Evolutionary conservation across 2,888 invertebrate species (phyloP).

Genomic region (Oxycera nigricornis): DNA sequence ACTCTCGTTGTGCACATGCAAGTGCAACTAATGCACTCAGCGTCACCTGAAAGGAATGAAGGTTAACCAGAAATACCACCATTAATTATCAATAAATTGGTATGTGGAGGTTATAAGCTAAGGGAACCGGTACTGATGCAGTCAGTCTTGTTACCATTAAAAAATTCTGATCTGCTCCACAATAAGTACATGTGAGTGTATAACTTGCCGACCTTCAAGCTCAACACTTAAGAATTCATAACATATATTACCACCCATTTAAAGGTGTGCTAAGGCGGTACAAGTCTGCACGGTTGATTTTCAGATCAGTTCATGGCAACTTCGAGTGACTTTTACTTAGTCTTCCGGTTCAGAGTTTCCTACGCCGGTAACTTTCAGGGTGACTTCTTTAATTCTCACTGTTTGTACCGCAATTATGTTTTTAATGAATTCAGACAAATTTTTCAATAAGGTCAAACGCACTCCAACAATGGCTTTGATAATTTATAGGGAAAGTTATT

Average conservation of each 20-base stretch:
- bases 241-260: not conserved
- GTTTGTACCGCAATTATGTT: too few relatives aligned
- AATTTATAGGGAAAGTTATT: too few relatives aligned
- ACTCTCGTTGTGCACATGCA: slow-evolving; percentile 62
- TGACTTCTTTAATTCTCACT: too few relatives aligned
- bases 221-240: slow-evolving; percentile 7
- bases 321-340: not conserved
- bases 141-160: slow-evolving; percentile 2
- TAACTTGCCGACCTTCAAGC: slow-evolving; percentile 21
- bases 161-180: slow-evolving; percentile 7
- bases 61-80: not conserved
- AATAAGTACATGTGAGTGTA: slow-evolving; percentile 6
- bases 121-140: slow-evolving; percentile 27
- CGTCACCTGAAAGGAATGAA: slow-evolving; percentile 36
- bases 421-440: too few relatives aligned
- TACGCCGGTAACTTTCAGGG: too few relatives aligned
- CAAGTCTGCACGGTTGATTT: slow-evolving; percentile 5
- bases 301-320: slow-evolving; percentile 21
- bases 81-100: not conserved
- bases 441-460: too few relatives aligned
- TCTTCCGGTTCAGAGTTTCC: slow-evolving; percentile 5
- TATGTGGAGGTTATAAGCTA: not conserved
- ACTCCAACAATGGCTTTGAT: too few relatives aligned
- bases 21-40: slow-evolving; percentile 50
- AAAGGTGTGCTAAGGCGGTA: not conserved